These are phyloP conservation scores for Belgica antarctica DNA, from an alignment of 2,888 invertebrate genomes.

Conservation along the genomic window DNA sequence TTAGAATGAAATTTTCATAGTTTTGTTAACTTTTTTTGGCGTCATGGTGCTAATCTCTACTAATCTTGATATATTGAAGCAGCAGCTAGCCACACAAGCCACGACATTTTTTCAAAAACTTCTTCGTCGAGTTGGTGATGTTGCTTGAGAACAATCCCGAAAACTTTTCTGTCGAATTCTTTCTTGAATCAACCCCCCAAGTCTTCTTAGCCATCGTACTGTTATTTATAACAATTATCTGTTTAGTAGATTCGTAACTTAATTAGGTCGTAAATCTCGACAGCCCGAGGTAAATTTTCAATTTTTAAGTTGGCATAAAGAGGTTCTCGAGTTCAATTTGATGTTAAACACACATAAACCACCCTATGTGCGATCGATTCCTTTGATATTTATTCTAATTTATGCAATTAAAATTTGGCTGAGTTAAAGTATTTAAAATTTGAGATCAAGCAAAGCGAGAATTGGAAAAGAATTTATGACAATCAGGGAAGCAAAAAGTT, in stretches of 20 bases:
- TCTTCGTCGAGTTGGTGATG: too few species aligned
- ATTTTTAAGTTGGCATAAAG: not conserved
- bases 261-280: conserved; percentile 38
- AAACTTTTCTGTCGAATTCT: too few species aligned
- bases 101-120: not conserved
- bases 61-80: too few species aligned
- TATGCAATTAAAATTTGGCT: not conserved
- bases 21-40: too few species aligned
- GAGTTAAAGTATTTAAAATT: not conserved
- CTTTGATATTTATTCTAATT: conserved; percentile 12
- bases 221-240: conserved; percentile 20
- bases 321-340: not conserved
- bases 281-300: not conserved
- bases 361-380: not conserved
- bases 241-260: conserved; percentile 25
- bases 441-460: not conserved
- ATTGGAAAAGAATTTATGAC: conserved; percentile 5
- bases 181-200: too few species aligned
- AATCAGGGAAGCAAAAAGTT: not conserved
- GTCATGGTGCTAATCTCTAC: too few species aligned
- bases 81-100: too few species aligned
- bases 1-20: too few species aligned
- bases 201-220: too few species aligned
- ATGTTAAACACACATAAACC: conserved; percentile 32
- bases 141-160: too few species aligned